These are phyloP conservation scores for Ormyrus thymus DNA, from an alignment of 2,888 invertebrate species.

Conservation along the genomic window DNA sequence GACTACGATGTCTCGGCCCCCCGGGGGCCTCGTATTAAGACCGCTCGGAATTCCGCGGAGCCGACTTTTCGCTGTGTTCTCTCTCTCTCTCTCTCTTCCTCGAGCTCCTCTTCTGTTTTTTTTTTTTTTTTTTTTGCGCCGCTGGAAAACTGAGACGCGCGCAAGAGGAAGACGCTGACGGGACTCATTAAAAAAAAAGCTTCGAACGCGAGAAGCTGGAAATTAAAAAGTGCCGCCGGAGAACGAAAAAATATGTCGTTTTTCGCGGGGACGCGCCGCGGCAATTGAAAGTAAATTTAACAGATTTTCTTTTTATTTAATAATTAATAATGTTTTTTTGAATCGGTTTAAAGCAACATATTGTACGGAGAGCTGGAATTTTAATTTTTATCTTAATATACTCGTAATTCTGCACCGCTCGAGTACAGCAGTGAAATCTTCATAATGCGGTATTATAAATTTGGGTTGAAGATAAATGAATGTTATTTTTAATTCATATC, in stretches of 20 bases:
- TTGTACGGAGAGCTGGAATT: too few relatives aligned
- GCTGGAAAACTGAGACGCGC: slow-evolving; percentile 8
- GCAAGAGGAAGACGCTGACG: slow-evolving; percentile 62
- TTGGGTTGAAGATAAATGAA: too few relatives aligned
- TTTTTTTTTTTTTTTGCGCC: background rate
- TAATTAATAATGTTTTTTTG: too few relatives aligned
- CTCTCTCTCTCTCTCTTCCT: background rate
- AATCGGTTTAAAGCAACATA: too few relatives aligned
- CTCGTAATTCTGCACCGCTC: too few relatives aligned
- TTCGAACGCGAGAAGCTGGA: slow-evolving; percentile 60
- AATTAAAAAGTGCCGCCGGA: slow-evolving; percentile 57
- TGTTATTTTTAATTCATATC: too few relatives aligned
- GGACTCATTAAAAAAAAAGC: slow-evolving; percentile 69
- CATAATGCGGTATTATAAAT: too few relatives aligned
- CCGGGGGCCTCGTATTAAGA: slow-evolving; percentile 44
- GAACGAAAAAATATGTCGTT: slow-evolving; percentile 43
- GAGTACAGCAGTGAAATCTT: too few relatives aligned
- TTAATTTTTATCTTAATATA: too few relatives aligned
- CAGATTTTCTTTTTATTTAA: too few relatives aligned
- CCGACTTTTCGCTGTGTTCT: slow-evolving; percentile 20
- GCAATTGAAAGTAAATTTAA: background rate
- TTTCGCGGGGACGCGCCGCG: background rate
- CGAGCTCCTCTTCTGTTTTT: background rate
- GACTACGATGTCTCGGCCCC: slow-evolving; percentile 35
- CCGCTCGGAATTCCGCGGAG: background rate